phyloP scores from a whole-genome alignment of 2,888 invertebrate species.

The Drosophila parthenogenetica region DNA sequence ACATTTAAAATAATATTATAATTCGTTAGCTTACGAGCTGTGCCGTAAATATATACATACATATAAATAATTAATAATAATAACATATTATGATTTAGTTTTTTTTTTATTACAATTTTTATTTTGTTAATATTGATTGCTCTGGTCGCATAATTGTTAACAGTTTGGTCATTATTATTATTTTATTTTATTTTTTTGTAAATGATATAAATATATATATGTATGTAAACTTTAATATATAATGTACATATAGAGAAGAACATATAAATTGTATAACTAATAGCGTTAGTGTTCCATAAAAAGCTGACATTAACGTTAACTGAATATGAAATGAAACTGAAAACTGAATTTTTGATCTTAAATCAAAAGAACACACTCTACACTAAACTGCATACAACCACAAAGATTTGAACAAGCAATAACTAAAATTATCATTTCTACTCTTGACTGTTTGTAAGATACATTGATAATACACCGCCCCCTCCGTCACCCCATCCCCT shows the following conservation, averaged over 20 bases:
- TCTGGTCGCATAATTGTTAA: conserved; percentile 25
- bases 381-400: conserved; percentile 7
- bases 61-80: conserved; percentile 41
- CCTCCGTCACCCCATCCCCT: no score
- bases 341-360: conserved; percentile 8
- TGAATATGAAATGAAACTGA: conserved; percentile 42
- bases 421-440: conserved; percentile 50
- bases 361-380: conserved; percentile 4
- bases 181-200: conserved; percentile 64
- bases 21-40: conserved; percentile 46
- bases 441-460: conserved; percentile 54
- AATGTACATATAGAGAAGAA: conserved; percentile 52
- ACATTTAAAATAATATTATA: conserved; percentile 6
- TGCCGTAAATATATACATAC: conserved; percentile 46
- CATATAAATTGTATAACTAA: conserved; percentile 69
- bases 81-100: conserved; percentile 18
- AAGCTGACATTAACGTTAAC: conserved; percentile 50
- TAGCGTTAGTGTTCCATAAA: conserved; percentile 51
- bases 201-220: conserved; percentile 55
- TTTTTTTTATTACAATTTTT: conserved; percentile 39
- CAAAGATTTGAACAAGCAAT: conserved; percentile 40
- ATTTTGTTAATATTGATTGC: conserved; percentile 50
- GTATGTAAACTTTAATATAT: conserved; percentile 55
- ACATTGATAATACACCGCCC: conserved; percentile 28
- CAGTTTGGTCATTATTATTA: conserved; percentile 42